phyloP scores from a whole-genome alignment of 2,113 vertebrate genomes.

The Trogon melanurus region DNA sequence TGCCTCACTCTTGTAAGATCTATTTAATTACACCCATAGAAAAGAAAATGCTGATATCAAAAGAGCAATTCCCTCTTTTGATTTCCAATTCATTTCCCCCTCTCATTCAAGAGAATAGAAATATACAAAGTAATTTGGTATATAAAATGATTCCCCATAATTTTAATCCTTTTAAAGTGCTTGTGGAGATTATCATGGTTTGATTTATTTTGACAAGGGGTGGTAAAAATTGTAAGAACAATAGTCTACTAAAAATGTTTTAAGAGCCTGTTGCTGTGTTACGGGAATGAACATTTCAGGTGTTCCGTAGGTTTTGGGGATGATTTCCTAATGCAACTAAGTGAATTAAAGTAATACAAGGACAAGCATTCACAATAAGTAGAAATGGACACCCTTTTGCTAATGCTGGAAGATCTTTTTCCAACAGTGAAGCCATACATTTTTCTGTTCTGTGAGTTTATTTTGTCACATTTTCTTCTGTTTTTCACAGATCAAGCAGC shows the following conservation, averaged over 20 bases:
- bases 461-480: conserved; percentile 18
- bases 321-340: conserved; percentile 55
- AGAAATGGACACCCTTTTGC: conserved; percentile 33
- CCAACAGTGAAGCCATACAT: neutral
- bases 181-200: conserved; percentile 62
- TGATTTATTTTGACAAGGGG: conserved; percentile 74
- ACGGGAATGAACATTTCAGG: conserved; percentile 51
- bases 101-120: conserved; percentile 68
- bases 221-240: conserved; percentile 68
- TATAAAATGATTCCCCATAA: conserved; percentile 69
- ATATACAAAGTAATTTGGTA: conserved; percentile 68
- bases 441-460: neutral
- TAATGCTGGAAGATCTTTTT: neutral
- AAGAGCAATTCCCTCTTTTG: conserved; percentile 69
- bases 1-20: conserved; percentile 58
- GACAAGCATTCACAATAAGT: neutral
- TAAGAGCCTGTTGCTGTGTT: conserved; percentile 63
- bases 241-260: conserved; percentile 68
- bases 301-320: conserved; percentile 51
- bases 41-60: conserved; percentile 69
- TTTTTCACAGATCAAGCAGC: neutral
- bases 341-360: conserved; percentile 45
- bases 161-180: conserved; percentile 69
- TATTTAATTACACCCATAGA: conserved; percentile 70
- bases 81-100: conserved; percentile 69